These are phyloP conservation scores for Micrastur ruficollis DNA, from an alignment of 2,797 vertebrate genomes.

Conservation along the genomic window DNA sequence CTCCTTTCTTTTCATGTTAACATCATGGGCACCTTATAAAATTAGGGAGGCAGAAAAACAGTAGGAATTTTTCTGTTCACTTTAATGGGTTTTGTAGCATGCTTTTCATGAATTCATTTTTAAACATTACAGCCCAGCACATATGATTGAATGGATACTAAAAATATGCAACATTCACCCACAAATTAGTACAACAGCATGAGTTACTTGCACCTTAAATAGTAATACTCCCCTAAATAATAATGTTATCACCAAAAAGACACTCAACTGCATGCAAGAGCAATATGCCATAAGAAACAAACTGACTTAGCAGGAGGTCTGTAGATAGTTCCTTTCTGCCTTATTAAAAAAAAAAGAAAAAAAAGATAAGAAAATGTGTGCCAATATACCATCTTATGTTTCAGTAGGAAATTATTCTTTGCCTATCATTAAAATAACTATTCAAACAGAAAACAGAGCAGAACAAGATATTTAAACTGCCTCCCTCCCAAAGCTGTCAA, in stretches of 20 bases:
- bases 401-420: not conserved
- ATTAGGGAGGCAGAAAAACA: not conserved
- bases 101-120: conserved; percentile 28
- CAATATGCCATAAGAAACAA: conserved; percentile 24
- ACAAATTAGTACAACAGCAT: conserved; percentile 45
- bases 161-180: conserved; percentile 47
- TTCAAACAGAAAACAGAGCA: not conserved
- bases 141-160: conserved; percentile 48
- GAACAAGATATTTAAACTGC: not conserved
- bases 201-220: conserved; percentile 28
- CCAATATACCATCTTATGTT: not conserved
- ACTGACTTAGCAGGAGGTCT: conserved; percentile 33
- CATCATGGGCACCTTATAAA: not conserved
- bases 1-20: not conserved
- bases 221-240: conserved; percentile 32
- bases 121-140: conserved; percentile 9
- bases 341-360: not conserved
- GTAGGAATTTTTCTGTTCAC: not conserved
- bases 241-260: conserved; percentile 26
- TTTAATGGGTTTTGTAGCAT: not conserved
- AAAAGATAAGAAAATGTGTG: not conserved
- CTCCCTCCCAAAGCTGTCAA: conserved; percentile 15
- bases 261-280: conserved; percentile 7
- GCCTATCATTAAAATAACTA: not conserved
- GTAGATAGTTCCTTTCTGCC: conserved; percentile 6